Evolutionary conservation across 2,888 invertebrate species (phyloP), one percentile per base, ranked within the genome.

Genomic region (Eilema caniola): DNA sequence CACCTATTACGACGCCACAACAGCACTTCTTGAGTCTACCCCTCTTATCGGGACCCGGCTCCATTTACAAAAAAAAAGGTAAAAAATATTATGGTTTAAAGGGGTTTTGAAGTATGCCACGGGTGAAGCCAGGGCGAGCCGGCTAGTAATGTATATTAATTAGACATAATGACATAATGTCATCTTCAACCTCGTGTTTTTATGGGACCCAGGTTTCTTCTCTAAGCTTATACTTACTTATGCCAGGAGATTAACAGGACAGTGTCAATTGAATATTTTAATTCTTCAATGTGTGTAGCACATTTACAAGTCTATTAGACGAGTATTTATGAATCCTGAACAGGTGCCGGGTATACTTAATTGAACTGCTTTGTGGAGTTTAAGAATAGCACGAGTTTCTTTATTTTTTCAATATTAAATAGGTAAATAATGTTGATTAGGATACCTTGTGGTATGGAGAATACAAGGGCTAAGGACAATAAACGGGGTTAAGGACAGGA

Each of bases 211-310:
- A n/a, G 53, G 20, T 53, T 47, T 47, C 47, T 7, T n/a, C 53
- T n/a, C 8, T 10, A 53, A 53, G 53, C 20, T 2, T n/a, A 20
- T 33, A 33, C 33, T 28, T 41, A 47, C 20, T 47, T 20, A 53
- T 53, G 53, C 53, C 53, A n/a, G 2, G n/a, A 10, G 20, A 53
- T 53, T 53, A 53, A 53, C 53, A 53, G 53, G 10, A 53, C 53
- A 53, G n/a, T 53, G 53, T 53, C 53, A 53, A 53, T n/a, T 53
- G 53, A 53, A 53, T 53, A 53, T 53, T 53, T 53, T n/a, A 53
- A 53, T 53, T 53, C 53, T n/a, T n/a, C n/a, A 53, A 53, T 53
- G 53, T 53, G 53, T 53, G 8, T 53, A 53, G 53, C 53, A n/a
- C 53, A 53, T 53, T 53, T 53, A 53, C 53, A 53, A 53, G 53